Percentiles rank a stretch among this genome's conserved stretches.
Conservation (phyloP, 2,113 vertebrate genomes). For the Psephotus haematonotus region DNA sequence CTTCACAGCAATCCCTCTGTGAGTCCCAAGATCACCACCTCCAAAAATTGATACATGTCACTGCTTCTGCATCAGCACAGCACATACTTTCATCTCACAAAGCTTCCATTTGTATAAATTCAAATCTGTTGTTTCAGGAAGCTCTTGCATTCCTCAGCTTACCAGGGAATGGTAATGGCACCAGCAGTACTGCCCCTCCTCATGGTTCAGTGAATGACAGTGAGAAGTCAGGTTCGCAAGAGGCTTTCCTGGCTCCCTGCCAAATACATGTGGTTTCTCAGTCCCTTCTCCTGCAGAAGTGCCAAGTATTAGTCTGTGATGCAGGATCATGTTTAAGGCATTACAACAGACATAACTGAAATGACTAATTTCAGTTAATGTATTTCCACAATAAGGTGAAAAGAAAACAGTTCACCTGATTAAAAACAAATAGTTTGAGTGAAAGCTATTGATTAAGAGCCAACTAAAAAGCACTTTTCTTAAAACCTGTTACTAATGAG, state of each 20-base stretch:
- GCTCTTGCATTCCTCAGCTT: neutral
- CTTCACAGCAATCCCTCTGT: neutral
- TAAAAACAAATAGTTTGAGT: neutral
- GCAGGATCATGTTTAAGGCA: neutral
- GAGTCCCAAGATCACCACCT: neutral
- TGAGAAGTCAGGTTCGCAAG: neutral
- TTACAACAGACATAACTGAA: neutral
- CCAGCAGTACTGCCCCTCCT: neutral
- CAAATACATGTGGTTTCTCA: neutral
- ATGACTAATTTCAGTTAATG: neutral
- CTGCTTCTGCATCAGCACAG: neutral
- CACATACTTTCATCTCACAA: neutral
- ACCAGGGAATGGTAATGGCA: neutral
- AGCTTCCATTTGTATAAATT: neutral
- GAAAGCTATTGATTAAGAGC: neutral
- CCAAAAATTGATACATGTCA: neutral
- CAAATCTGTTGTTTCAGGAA: neutral
- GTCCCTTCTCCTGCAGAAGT: neutral
- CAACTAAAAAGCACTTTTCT: neutral
- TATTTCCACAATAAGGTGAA: neutral
- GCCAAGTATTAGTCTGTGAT: neutral
- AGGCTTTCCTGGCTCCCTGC: neutral
- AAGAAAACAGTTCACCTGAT: neutral
- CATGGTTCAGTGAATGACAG: neutral
- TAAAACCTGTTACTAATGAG: neutral